These are phyloP conservation scores for Engystomops pustulosus DNA, from an alignment of 2,113 vertebrate genomes.

Conservation along the genomic window DNA sequence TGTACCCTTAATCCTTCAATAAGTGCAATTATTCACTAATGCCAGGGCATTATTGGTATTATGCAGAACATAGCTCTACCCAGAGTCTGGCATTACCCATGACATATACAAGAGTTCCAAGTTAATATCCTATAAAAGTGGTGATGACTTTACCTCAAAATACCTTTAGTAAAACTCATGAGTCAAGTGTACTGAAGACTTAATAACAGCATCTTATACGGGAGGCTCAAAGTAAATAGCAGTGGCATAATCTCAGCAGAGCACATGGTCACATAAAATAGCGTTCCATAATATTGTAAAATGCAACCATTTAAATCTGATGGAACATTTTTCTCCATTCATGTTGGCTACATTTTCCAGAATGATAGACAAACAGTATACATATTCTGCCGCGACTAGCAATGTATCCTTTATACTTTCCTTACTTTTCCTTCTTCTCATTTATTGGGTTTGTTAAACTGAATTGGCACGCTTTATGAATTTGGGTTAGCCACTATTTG, in stretches of 20 bases:
- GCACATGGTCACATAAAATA: slow-evolving; percentile 23
- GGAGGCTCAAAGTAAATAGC: slow-evolving; percentile 22
- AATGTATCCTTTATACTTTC: background rate
- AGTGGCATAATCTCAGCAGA: slow-evolving; percentile 20
- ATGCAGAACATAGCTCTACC: background rate
- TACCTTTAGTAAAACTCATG: slow-evolving; percentile 24
- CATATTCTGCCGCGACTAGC: background rate
- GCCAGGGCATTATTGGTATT: background rate
- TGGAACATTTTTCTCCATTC: background rate
- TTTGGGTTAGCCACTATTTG: slow-evolving; percentile 20
- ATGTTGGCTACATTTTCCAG: background rate
- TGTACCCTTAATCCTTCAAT: no score
- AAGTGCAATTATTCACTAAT: background rate
- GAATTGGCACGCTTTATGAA: background rate
- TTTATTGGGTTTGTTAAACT: slow-evolving; percentile 10
- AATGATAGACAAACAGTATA: background rate
- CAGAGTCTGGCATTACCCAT: slow-evolving; percentile 16
- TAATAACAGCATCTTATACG: slow-evolving; percentile 25
- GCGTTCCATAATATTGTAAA: slow-evolving; percentile 35
- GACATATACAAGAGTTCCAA: slow-evolving; percentile 2
- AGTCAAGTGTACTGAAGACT: slow-evolving; percentile 18
- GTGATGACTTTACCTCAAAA: slow-evolving; percentile 21
- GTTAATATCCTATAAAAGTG: background rate
- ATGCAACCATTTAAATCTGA: background rate
- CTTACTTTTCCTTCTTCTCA: background rate